These are phyloP conservation scores for Etia nguti DNA, from an alignment of 2,113 vertebrate genomes.

Conservation along the genomic window DNA sequence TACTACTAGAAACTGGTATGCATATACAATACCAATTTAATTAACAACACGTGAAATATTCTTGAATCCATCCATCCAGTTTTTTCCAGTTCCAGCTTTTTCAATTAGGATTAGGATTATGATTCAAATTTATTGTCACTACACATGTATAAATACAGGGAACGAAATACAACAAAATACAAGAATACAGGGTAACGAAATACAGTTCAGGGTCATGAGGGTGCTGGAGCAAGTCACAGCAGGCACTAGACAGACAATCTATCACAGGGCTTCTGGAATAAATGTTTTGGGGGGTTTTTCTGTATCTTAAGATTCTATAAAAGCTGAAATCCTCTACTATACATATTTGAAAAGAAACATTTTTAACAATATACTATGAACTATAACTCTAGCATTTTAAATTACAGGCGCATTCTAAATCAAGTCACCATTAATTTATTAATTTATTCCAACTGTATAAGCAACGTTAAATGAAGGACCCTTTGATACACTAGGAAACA, in stretches of 20 bases:
- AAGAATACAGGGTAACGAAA: neutral
- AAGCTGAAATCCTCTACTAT: neutral
- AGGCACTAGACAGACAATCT: neutral
- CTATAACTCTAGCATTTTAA: neutral
- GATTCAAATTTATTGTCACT: neutral
- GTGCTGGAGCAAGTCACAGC: neutral
- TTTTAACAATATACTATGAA: neutral
- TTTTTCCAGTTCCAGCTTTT: neutral
- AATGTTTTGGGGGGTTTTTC: rapidly evolving
- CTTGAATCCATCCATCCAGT: neutral
- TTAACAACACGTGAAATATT: neutral
- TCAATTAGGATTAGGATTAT: neutral
- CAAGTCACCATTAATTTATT: neutral
- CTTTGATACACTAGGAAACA: neutral
- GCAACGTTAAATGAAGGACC: neutral
- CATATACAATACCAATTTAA: neutral
- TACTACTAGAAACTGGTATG: neutral
- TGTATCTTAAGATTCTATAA: neutral
- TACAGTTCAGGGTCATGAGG: neutral
- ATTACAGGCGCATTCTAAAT: neutral
- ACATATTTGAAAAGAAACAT: neutral
- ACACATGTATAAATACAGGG: neutral
- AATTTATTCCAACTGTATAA: neutral
- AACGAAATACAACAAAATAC: neutral
- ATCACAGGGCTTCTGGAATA: neutral